Percentiles rank a stretch among this genome's conserved stretches.
Evolutionary conservation across 2,888 invertebrate genomes (phyloP).

Genomic region (Nomada lathburiana): DNA sequence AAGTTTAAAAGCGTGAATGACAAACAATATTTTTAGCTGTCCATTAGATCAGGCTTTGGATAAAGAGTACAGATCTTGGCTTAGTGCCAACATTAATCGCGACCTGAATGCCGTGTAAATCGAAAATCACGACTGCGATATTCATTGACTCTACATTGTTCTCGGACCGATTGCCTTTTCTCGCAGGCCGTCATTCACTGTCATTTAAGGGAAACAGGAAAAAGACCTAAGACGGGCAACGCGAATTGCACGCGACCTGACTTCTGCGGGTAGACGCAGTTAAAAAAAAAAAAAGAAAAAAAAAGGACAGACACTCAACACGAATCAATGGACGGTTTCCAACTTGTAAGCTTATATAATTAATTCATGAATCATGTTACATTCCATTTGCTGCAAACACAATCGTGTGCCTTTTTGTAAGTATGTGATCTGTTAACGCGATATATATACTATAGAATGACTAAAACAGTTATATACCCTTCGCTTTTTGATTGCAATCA

Average conservation of each 20-base stretch:
- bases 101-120: slow-evolving; percentile 45
- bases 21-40: slow-evolving; percentile 35
- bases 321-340: slow-evolving; percentile 54
- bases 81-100: slow-evolving; percentile 36
- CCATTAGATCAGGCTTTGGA: slow-evolving; percentile 9
- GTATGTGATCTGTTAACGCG: not conserved
- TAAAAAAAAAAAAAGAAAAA: slow-evolving; percentile 11
- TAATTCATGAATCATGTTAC: slow-evolving; percentile 48
- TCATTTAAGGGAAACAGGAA: slow-evolving; percentile 50
- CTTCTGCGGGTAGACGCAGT: slow-evolving; percentile 47
- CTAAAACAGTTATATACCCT: not conserved
- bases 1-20: slow-evolving; percentile 1
- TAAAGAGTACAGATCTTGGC: slow-evolving; percentile 27
- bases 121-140: slow-evolving; percentile 28
- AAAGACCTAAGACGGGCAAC: slow-evolving; percentile 20
- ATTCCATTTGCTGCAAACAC: slow-evolving; percentile 2
- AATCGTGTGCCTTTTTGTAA: slow-evolving; percentile 4
- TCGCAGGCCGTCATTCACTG: slow-evolving; percentile 28
- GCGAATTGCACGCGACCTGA: slow-evolving; percentile 40
- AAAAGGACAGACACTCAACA: slow-evolving; percentile 45
- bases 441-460: not conserved
- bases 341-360: slow-evolving; percentile 60
- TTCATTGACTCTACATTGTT: slow-evolving; percentile 56
- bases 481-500: slow-evolving; percentile 30
- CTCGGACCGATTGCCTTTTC: slow-evolving; percentile 30